A percentile compares a stretch with the other conserved stretches of the same genome.
Evolutionary conservation across 2,888 invertebrate genomes (phyloP).

Genomic region (Athalia cordata): DNA sequence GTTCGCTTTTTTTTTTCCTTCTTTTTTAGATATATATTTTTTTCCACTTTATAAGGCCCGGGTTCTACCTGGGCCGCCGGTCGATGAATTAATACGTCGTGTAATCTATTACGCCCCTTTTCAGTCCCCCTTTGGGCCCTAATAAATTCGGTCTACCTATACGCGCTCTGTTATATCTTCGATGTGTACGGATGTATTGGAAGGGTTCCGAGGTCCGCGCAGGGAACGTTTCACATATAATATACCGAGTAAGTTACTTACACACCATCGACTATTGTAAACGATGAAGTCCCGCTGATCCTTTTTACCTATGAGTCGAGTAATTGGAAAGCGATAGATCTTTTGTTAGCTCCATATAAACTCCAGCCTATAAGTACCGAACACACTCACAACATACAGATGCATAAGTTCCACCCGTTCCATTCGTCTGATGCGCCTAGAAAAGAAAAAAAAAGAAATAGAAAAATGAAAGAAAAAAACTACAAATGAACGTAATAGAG

Average conservation of each 20-base stretch:
- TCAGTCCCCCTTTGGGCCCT: conserved; percentile 1
- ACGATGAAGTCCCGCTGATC: conserved; percentile 39
- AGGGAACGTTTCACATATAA: conserved; percentile 6
- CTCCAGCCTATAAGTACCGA: background rate
- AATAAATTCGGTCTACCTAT: background rate
- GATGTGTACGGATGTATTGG: conserved; percentile 6
- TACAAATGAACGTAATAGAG: conserved; percentile 7
- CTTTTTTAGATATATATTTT: conserved; percentile 6
- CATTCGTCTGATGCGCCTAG: background rate
- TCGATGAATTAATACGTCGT: conserved; percentile 45
- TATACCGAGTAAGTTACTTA: conserved; percentile 23
- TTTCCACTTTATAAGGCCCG: conserved; percentile 22
- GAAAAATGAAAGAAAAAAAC: too few species aligned
- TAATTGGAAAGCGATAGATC: conserved; percentile 40
- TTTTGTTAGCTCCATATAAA: background rate
- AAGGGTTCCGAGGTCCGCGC: conserved; percentile 15
- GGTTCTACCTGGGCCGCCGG: conserved; percentile 34
- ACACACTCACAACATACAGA: background rate
- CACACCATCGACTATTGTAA: conserved; percentile 35
- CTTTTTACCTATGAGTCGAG: conserved; percentile 26
- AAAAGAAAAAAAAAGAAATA: background rate
- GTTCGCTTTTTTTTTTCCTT: conserved; percentile 5
- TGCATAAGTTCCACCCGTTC: background rate
- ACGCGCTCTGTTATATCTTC: conserved; percentile 5
- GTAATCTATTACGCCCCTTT: conserved; percentile 35